Evolutionary conservation across 2,888 invertebrate genomes (phyloP).

Genomic region (Caenorhabditis sp.): DNA sequence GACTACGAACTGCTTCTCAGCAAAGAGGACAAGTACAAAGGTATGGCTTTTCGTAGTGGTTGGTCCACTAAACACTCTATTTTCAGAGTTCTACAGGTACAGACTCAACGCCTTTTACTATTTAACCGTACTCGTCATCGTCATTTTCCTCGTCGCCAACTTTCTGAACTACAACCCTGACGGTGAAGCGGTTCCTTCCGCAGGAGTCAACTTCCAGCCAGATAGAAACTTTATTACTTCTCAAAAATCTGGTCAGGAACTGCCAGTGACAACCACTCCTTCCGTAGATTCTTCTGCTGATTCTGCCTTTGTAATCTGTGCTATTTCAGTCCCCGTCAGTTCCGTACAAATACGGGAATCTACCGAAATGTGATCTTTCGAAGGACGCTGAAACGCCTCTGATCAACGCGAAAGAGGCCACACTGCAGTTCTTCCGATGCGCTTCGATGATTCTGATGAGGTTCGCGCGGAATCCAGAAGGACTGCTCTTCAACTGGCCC

Average conservation of each 20-base stretch:
- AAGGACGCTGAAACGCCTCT: conserved; percentile 9
- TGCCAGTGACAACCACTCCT: conserved; percentile 26
- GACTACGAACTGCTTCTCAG: conserved; percentile 34
- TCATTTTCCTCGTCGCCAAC: conserved; percentile 14
- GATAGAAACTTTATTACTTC: conserved; percentile 6
- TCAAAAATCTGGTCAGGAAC: conserved; percentile 10
- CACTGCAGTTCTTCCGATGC: conserved; percentile 26
- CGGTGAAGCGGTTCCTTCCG: background rate
- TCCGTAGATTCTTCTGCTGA: conserved; percentile 5
- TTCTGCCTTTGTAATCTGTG: background rate
- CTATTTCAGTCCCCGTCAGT: conserved; percentile 18
- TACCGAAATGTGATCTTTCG: conserved; percentile 14
- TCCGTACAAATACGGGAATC: conserved; percentile 23
- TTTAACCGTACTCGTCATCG: conserved; percentile 3
- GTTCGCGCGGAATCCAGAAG: conserved; percentile 29
- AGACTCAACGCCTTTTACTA: conserved; percentile 24
- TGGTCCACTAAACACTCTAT: background rate
- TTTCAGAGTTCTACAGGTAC: conserved; percentile 33
- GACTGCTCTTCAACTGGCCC: conserved; percentile 43
- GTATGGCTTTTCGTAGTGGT: background rate
- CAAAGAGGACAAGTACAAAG: conserved; percentile 19
- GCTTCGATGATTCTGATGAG: conserved; percentile 31
- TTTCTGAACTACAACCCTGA: conserved; percentile 16
- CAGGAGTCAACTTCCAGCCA: background rate
- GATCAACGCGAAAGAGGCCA: background rate